A percentile compares a stretch with the other conserved stretches of the same genome.
Evolutionary conservation across 2,113 vertebrate species (phyloP).

Genomic region (Anarhynchus alexandrinus): DNA sequence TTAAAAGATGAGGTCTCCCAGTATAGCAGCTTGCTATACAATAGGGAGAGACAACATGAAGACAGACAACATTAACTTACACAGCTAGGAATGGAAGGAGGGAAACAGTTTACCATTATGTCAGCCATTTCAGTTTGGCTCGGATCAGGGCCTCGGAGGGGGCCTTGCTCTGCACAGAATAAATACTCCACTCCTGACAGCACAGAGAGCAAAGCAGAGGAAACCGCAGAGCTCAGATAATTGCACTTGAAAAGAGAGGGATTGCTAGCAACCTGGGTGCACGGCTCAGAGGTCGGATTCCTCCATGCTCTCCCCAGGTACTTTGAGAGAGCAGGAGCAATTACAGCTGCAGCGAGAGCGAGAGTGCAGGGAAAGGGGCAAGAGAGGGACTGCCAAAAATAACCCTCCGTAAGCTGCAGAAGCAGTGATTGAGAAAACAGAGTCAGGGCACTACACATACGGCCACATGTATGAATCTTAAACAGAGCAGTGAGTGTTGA

Average conservation of each 20-base stretch:
- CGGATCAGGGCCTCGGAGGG: not conserved
- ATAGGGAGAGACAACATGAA: not conserved
- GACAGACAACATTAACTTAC: not conserved
- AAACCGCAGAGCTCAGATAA: not conserved
- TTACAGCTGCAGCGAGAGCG: not conserved
- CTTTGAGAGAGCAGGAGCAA: not conserved
- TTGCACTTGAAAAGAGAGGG: not conserved
- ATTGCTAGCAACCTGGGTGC: not conserved
- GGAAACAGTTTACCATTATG: not conserved
- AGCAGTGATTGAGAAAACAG: slow-evolving; percentile 45
- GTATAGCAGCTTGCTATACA: not conserved
- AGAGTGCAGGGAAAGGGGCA: not conserved
- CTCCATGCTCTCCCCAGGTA: not conserved
- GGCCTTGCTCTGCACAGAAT: not conserved
- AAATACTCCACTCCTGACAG: not conserved
- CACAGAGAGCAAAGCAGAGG: not conserved
- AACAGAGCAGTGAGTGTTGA: not conserved
- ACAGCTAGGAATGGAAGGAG: not conserved
- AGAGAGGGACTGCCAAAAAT: slow-evolving; percentile 29
- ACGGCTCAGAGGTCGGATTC: not conserved
- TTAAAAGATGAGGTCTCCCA: not conserved
- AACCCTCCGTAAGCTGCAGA: not conserved
- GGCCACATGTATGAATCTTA: not conserved
- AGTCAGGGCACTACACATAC: not conserved
- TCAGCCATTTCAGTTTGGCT: not conserved